Conservation (phyloP, 2,888 invertebrate species). For the Synergus gifuensis region DNA sequence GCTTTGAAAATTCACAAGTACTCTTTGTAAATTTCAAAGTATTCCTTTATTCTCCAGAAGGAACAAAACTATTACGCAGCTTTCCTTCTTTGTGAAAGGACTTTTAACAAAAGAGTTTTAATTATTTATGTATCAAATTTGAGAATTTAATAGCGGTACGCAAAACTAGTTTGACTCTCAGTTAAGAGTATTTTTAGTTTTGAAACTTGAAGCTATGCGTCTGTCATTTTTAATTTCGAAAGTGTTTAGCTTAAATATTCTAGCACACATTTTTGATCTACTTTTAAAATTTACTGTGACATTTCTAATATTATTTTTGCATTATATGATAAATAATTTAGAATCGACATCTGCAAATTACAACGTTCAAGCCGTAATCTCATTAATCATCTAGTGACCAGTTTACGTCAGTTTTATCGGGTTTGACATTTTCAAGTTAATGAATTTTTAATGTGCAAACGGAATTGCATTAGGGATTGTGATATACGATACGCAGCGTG, state of each 20-base stretch:
- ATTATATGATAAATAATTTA: not conserved
- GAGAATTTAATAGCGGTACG: no score
- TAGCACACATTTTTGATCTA: no score
- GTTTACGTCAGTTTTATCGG: conserved; percentile 33
- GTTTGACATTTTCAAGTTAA: conserved; percentile 28
- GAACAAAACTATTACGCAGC: not conserved
- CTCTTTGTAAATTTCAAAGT: not conserved
- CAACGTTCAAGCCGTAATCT: not conserved
- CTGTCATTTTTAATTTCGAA: no score
- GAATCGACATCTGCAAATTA: not conserved
- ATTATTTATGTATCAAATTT: no score
- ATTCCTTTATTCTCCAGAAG: not conserved
- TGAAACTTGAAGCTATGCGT: no score
- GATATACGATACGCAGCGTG: not conserved
- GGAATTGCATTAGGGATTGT: conserved; percentile 32
- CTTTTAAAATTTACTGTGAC: not conserved
- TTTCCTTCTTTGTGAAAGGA: not conserved
- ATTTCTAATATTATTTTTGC: not conserved
- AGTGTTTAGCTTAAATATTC: no score
- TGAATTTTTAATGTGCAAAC: conserved; percentile 36
- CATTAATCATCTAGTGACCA: conserved; percentile 18
- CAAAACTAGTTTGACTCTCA: no score
- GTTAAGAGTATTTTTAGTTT: no score
- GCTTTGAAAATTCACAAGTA: not conserved
- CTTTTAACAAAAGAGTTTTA: not conserved